Conservation (phyloP, 2,113 vertebrate genomes). For the rat (Rattus norvegicus) region GRCr8 NC_086031.1:72268501-72269000, state of each 20-base stretch:
- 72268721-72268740: background rate
- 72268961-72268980: slow-evolving; percentile 12
- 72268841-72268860: background rate
- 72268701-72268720: background rate
- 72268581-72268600: slow-evolving; percentile 49
- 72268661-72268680: background rate
- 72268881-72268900: slow-evolving; percentile 20
- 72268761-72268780: background rate
- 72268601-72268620: background rate
- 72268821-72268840: background rate
- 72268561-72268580: background rate
- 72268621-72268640: background rate
- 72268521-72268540: slow-evolving; percentile 5
- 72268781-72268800: background rate
- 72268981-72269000: background rate
- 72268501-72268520: background rate
- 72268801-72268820: background rate
- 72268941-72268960: slow-evolving; percentile 59
- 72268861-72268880: slow-evolving; percentile 71
- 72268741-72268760: background rate
- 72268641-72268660: background rate
- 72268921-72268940: background rate
- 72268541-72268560: slow-evolving; percentile 51
- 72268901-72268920: slow-evolving; percentile 26
- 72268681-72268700: background rate